phyloP scores from a whole-genome alignment of 2,113 vertebrate species.

The Prionailurus bengalensis region DNA sequence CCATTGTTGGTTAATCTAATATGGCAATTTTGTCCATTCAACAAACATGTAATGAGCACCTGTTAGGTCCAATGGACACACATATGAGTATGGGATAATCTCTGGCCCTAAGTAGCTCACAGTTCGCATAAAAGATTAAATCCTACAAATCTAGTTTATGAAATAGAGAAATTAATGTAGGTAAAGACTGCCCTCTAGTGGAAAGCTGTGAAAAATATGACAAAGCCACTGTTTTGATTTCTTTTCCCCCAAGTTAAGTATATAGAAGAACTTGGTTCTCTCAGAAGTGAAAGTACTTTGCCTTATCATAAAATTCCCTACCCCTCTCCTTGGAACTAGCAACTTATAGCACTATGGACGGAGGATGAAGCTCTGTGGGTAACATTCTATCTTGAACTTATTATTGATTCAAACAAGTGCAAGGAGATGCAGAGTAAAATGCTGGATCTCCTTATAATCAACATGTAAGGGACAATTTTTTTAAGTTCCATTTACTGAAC shows the following conservation, averaged over 20 bases:
- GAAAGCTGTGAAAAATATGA: background rate
- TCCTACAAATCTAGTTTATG: background rate
- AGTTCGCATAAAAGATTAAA: conserved; percentile 12
- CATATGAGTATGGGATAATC: background rate
- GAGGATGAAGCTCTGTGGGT: background rate
- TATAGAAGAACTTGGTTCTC: background rate
- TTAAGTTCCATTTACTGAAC: background rate
- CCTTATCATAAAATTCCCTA: background rate
- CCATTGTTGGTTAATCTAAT: background rate
- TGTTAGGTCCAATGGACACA: background rate
- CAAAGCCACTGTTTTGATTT: background rate
- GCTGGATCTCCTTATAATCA: conserved; percentile 16
- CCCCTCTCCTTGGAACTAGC: background rate
- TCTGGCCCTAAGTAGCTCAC: background rate
- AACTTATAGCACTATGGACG: background rate
- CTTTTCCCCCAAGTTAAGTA: background rate
- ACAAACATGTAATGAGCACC: background rate
- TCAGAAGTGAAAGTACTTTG: background rate
- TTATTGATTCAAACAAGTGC: background rate
- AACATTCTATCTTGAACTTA: background rate
- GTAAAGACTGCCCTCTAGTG: conserved; percentile 65
- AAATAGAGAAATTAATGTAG: background rate
- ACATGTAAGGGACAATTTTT: background rate
- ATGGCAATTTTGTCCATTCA: background rate
- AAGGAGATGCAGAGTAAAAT: background rate